Conservation (phyloP, 2,797 vertebrate species). For the Lacerta agilis region DNA sequence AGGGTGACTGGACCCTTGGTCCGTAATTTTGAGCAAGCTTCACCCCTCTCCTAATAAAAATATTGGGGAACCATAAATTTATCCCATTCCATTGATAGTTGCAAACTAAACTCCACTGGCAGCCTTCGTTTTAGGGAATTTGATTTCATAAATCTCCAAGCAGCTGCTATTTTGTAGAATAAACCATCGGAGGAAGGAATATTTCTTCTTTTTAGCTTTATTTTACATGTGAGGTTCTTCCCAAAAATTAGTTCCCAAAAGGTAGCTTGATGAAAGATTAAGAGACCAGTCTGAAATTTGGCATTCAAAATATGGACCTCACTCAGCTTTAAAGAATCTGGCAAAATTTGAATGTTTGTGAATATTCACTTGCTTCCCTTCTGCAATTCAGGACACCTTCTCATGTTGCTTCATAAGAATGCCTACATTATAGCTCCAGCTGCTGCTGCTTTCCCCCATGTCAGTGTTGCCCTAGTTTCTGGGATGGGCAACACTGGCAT, state of each 20-base stretch:
- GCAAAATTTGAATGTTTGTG: too few species aligned
- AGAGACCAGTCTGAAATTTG: not conserved
- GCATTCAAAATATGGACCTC: too few species aligned
- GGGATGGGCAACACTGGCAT: not conserved
- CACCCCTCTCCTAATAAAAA: not conserved
- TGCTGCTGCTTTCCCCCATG: not conserved
- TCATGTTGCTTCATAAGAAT: not conserved
- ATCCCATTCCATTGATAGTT: not conserved
- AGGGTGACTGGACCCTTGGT: not conserved
- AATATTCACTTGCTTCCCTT: too few species aligned
- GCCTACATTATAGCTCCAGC: not conserved
- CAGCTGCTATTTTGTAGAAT: not conserved
- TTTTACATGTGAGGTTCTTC: not conserved
- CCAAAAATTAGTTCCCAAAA: not conserved
- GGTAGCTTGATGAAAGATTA: not conserved
- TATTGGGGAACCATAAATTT: not conserved
- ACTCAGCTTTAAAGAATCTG: too few species aligned
- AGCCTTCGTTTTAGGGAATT: not conserved
- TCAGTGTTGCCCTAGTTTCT: not conserved
- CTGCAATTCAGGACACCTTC: not conserved
- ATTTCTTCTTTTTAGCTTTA: not conserved
- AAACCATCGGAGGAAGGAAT: not conserved
- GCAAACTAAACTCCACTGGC: not conserved
- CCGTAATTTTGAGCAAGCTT: not conserved
- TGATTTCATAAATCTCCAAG: not conserved